Base-by-base conservation (phyloP, 1,140 invertebrate genomes). In the Glossosoma conforme region DNA sequence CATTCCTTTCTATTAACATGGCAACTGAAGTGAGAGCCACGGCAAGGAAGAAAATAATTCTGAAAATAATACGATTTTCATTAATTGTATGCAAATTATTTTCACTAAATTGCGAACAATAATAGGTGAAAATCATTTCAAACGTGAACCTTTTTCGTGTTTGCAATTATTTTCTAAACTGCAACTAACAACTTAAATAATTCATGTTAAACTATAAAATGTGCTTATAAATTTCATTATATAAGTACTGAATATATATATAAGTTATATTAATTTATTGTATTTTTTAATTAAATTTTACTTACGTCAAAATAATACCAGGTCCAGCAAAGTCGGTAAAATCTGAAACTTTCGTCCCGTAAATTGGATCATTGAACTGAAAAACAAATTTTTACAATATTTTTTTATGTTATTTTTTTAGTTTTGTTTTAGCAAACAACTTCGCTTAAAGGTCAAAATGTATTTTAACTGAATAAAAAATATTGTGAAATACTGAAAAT, bases 311-410 rank as follows among this genome's bases (percentile, higher is more conserved):
- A 59, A 96, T 93, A 33, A 97, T 83, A 54, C 93, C 93, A 14
- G 93, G 93, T 3, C 92, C 92, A 59, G 93, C 93, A 64, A 97
- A 97, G 65, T 96, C 89, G 0, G 91, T 94, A 63, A 96, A 95
- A 59, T 89, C 91, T 1, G 91, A 89, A 52, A 86, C 74, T 35
- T 72, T 66, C n/a, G 82, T 77, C 14, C 93, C 93, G 67, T 93
- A 97, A 38, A 97, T 81, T 2, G 93, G 92, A n/a, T 82, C 68
- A 59, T 82, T 75, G 60, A 91, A 86, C 76, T 89, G 69, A 32
- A 76, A 74, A 53, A 66, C 61, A 62, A 52, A 54, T n/a, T n/a
- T n/a, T n/a, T n/a, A n/a, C n/a, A 30, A 8, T 30, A 30, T 30
- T 9, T 30, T 9, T 30, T 8, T 30, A 30, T 30, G 8, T 30